phyloP scores from a whole-genome alignment of 2,797 vertebrate genomes.

The Peromyscus aztecus region DNA sequence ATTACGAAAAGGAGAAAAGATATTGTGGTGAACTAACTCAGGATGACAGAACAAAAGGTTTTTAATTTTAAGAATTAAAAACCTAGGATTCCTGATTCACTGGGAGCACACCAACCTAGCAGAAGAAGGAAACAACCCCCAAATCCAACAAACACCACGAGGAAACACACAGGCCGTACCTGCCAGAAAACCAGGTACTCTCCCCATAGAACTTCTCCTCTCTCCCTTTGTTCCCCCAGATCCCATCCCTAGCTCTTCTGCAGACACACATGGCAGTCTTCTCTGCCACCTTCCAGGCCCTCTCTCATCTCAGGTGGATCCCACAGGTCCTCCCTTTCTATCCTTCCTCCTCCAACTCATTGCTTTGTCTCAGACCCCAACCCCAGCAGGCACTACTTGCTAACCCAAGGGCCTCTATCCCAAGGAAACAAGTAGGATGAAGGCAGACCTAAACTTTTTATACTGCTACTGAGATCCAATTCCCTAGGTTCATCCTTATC shows the following conservation, averaged over 20 bases:
- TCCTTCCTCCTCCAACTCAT: too few species aligned
- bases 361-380: too few species aligned
- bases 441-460: background rate
- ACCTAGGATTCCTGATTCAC: background rate
- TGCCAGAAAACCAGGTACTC: background rate
- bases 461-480: background rate
- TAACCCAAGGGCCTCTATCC: background rate
- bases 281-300: background rate
- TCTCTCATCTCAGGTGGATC: too few species aligned
- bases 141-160: background rate
- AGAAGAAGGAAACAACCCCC: background rate
- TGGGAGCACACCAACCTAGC: background rate
- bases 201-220: background rate
- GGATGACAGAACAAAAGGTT: background rate
- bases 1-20: background rate
- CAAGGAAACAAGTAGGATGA: background rate
- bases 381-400: too few species aligned
- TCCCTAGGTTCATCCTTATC: background rate
- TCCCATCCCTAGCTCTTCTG: background rate
- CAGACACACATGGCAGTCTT: background rate
- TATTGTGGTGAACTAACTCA: background rate
- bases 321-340: too few species aligned
- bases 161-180: background rate
- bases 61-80: background rate
- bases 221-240: background rate